Conservation (phyloP, 2,113 vertebrate genomes). For the Daboia siamensis region DNA sequence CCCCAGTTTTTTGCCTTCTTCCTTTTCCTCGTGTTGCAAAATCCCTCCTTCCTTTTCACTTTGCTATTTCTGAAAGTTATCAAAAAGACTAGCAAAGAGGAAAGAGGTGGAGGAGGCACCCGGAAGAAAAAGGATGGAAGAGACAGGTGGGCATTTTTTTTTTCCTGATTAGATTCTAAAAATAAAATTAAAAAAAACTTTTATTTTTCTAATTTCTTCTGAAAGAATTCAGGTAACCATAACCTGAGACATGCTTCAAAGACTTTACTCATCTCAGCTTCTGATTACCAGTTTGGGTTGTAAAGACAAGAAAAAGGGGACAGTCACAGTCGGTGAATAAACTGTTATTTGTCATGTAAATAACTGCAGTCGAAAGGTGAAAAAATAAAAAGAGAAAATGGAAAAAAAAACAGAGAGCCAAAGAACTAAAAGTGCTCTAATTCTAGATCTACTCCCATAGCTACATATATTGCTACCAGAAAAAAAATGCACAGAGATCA, state of each 20-base stretch:
- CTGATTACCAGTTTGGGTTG: neutral
- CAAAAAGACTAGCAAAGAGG: neutral
- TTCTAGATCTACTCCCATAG: conserved; percentile 59
- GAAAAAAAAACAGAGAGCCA: neutral
- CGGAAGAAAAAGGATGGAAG: neutral
- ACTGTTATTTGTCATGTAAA: conserved; percentile 8
- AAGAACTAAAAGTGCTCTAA: conserved; percentile 64
- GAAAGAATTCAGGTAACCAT: neutral
- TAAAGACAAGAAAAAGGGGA: neutral
- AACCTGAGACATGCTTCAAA: neutral
- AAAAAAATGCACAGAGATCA: conserved; percentile 51
- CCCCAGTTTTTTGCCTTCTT: neutral
- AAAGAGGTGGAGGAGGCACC: neutral
- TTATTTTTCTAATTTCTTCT: neutral
- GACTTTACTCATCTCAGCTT: neutral
- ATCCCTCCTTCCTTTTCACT: neutral
- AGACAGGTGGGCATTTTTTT: neutral
- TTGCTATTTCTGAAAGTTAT: neutral
- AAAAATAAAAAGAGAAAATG: conserved; percentile 7
- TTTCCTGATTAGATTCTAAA: neutral
- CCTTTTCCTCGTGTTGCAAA: neutral
- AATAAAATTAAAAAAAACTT: neutral
- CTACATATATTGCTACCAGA: conserved; percentile 58
- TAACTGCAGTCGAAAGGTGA: conserved; percentile 42
- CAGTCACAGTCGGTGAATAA: neutral